Base-by-base conservation (phyloP, 2,113 vertebrate species). In the Pseudorhombus dupliciocellatus region DNA sequence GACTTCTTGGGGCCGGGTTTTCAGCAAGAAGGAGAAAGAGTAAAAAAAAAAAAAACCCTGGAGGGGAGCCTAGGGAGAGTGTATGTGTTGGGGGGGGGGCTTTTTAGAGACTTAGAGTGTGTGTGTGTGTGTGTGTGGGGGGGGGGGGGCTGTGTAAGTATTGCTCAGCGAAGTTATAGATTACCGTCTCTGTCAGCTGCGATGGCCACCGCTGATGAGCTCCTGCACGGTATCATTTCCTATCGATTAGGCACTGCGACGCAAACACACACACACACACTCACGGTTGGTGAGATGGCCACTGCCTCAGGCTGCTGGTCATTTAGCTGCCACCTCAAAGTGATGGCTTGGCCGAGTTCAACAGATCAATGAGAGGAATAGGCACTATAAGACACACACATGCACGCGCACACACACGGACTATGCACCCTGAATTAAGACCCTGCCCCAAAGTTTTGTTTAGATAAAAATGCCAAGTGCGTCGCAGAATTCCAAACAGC, bases 251-350 rank as follows among this genome's bases (percentile, higher is more conserved):
- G 71, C 60, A 28, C 63, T 56, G 59, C 58, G 44, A 85, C 73
- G 70, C 78, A 80, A 86, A 83, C 83, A 79, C 75, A 51, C 72
- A 81, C 71, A 70, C 68, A 75, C n/a, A 37, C 30, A 21, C 28
- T 11, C 54, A 66, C 74, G 65, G 75, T 60, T 79, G 87, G 84
- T 42, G 50, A 77, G 87, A 87, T 84, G 88, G 88, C 83, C 64
- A 10, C 28, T 28, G 84, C 87, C 88, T 65, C 1, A 9, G 87
- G 90, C 85, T 60, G 79, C 87, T 37, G 87, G 90, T 90, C 87
- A 89, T 92, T 92, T 91, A 90, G 89, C 88, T 87, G 90, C 89
- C 89, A 90, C 85, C 80, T 90, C 84, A 92, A 88, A 91, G 88
- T 90, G 90, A 92, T 90, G 84, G 87, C 77, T 69, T 16, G 66